These are phyloP conservation scores for Reticulitermes speratus DNA, from an alignment of 1,140 invertebrate genomes.

Conservation along the genomic window DNA sequence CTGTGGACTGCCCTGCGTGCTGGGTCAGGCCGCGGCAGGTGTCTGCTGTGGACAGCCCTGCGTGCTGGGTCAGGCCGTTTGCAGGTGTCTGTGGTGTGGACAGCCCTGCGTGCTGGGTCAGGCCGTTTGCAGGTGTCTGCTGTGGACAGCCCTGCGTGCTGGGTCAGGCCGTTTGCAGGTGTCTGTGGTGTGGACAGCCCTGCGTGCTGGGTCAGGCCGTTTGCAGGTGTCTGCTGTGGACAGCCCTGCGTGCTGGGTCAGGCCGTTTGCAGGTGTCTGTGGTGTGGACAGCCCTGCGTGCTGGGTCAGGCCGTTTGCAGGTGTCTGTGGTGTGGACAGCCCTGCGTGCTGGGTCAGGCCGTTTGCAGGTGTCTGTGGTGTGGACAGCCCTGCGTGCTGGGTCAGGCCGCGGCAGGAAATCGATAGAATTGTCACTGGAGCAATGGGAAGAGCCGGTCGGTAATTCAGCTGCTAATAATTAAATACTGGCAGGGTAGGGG, in stretches of 20 bases:
- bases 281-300: not conserved
- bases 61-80: not conserved
- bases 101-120: not conserved
- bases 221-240: too few species aligned
- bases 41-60: not conserved
- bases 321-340: not conserved
- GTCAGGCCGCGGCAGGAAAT: not conserved
- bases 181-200: not conserved
- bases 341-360: not conserved
- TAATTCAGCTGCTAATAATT: not conserved
- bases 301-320: not conserved
- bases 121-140: too few species aligned
- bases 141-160: not conserved
- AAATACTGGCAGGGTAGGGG: not conserved
- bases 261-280: too few species aligned
- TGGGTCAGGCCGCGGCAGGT: not conserved
- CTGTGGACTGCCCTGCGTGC: not conserved
- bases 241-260: not conserved
- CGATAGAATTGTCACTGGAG: constrained; percentile 2
- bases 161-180: not conserved
- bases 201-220: not conserved
- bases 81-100: too few species aligned
- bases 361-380: too few species aligned
- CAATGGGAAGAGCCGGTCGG: not conserved
- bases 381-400: not conserved